Evolutionary conservation across 2,888 invertebrate species (phyloP), one percentile per base, ranked within the genome.

Genomic region (Gnatocerus cornutus): DNA sequence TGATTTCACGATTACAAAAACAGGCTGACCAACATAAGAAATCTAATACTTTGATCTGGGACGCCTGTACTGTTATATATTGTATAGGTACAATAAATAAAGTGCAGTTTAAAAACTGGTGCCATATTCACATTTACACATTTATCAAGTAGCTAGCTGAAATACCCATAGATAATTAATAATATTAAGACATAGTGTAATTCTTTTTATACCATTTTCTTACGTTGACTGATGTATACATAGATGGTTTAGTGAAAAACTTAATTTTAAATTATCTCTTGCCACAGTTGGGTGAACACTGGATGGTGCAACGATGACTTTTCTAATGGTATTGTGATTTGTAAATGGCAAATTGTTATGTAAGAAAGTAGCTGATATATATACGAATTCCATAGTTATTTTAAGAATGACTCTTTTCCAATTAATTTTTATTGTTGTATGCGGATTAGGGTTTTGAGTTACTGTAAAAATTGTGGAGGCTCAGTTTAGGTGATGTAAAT

Each of bases 101-200:
- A 71, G 71, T 74, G 72, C 75, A 76, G 75, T 69, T 77, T 75
- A 72, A 71, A 73, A 74, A 78, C 77, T 76, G 80, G 81, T 81
- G 81, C 81, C 81, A 81, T 81, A 81, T 76, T 75, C 77, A 77
- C 73, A 71, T 69, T 73, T 69, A 76, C 71, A 75, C 71, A 69
- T 73, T 76, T 73, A 75, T 71, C 69, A 73, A 72, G 69, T 71
- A 73, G 73, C 63, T 75, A 77, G 72, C 71, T 64, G 48, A 55
- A 64, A 52, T 71, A 71, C 67, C 67, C 65, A 50, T 69, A 69
- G 66, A 66, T 71, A 61, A 71, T 66, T 55, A 71, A 66, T 74
- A 68, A 64, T 73, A 65, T n/a, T 76, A 77, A 74, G 78, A 63
- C 61, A 70, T 78, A 77, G 77, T 71, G 72, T 75, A 74, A 76